phyloP scores from a whole-genome alignment of 64 coral and sea anemone genomes.

The Anthopleura sola region DNA sequence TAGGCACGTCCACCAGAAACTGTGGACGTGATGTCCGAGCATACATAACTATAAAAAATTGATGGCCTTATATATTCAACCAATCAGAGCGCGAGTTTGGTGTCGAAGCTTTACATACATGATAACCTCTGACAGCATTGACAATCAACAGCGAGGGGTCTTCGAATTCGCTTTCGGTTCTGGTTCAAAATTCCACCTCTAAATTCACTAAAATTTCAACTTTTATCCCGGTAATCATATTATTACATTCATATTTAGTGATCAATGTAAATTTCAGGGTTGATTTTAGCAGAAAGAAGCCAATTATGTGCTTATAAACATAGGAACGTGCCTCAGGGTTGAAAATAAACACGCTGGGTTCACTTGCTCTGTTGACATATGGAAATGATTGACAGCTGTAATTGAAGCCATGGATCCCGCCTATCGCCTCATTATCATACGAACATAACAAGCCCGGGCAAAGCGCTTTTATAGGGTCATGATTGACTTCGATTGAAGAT shows the following conservation, averaged over 20 bases:
- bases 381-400: neutral
- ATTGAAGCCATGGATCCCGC: neutral
- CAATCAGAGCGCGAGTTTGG: constrained; percentile 26
- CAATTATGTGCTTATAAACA: neutral
- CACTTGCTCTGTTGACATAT: neutral
- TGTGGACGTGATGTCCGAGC: constrained; percentile 14
- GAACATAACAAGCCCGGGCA: neutral
- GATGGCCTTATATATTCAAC: neutral
- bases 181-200: neutral
- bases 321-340: neutral
- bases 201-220: neutral
- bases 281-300: neutral
- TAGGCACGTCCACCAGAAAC: constrained; percentile 31
- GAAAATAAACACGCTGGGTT: neutral
- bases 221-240: neutral
- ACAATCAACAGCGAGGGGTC: neutral
- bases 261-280: neutral
- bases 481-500: neutral
- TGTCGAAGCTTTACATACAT: neutral
- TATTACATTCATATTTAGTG: neutral
- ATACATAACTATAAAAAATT: constrained; percentile 55
- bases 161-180: neutral
- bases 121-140: constrained; percentile 4
- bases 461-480: neutral
- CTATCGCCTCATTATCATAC: neutral